Conservation (phyloP, 2,113 vertebrate genomes). For the Riparia riparia region DNA sequence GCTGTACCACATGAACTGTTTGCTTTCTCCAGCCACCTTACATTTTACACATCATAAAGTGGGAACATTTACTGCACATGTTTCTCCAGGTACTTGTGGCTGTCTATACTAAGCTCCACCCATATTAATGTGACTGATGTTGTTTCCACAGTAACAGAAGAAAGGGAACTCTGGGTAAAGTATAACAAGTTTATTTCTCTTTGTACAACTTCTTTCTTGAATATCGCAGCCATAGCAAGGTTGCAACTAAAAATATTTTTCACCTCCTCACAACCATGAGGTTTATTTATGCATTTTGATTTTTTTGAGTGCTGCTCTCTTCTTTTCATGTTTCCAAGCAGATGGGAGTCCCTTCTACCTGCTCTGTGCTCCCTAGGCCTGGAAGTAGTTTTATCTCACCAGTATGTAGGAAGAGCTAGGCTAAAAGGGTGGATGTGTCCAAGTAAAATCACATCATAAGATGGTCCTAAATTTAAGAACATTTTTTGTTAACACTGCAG, state of each 20-base stretch:
- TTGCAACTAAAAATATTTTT: background rate
- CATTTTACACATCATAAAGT: background rate
- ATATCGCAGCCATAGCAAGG: background rate
- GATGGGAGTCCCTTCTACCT: background rate
- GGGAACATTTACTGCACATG: background rate
- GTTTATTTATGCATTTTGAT: background rate
- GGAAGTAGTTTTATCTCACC: background rate
- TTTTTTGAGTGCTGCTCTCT: background rate
- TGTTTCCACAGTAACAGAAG: background rate
- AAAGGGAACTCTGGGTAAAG: background rate
- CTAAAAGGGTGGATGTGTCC: background rate
- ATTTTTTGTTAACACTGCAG: background rate
- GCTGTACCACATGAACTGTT: background rate
- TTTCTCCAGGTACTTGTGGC: background rate
- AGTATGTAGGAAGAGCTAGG: background rate
- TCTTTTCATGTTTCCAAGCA: background rate
- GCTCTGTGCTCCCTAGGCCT: background rate
- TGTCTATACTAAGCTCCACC: background rate
- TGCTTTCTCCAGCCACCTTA: background rate
- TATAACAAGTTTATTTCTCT: background rate
- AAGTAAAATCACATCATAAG: background rate
- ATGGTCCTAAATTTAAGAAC: background rate
- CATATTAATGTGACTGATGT: background rate
- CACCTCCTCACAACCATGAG: background rate
- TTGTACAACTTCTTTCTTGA: background rate